These are phyloP conservation scores for Drosophila koepferae DNA, from an alignment of 2,888 invertebrate genomes.

Conservation along the genomic window DNA sequence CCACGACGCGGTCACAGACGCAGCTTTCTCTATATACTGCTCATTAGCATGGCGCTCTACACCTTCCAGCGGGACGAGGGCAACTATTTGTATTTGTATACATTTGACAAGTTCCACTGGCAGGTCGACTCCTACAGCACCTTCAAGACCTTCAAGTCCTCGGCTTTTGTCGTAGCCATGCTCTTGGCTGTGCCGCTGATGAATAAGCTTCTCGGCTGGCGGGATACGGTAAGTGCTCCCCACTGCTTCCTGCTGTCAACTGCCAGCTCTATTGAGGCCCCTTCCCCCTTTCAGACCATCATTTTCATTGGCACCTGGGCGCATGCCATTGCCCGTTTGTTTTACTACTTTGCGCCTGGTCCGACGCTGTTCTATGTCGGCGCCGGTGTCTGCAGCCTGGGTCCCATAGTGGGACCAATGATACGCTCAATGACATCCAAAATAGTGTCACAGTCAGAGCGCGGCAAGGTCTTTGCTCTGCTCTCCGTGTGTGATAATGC, in stretches of 20 bases:
- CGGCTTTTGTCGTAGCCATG: slow-evolving; percentile 90
- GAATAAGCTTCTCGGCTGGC: slow-evolving; percentile 89
- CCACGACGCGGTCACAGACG: slow-evolving; percentile 87
- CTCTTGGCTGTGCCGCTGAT: slow-evolving; percentile 90
- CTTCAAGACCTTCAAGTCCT: slow-evolving; percentile 90
- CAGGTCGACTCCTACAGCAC: slow-evolving; percentile 89
- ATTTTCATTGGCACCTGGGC: slow-evolving; percentile 90
- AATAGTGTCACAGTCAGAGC: slow-evolving; percentile 89
- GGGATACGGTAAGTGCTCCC: slow-evolving; percentile 87
- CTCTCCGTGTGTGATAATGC: slow-evolving; percentile 93
- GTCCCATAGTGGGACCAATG: slow-evolving; percentile 92
- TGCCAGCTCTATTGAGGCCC: background rate
- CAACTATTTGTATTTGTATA: slow-evolving; percentile 91
- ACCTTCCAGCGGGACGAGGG: slow-evolving; percentile 94
- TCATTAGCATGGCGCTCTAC: slow-evolving; percentile 91
- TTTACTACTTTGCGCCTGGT: slow-evolving; percentile 88
- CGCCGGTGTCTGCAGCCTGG: slow-evolving; percentile 90
- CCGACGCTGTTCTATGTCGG: slow-evolving; percentile 89
- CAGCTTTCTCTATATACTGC: slow-evolving; percentile 89
- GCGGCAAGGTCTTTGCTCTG: slow-evolving; percentile 92
- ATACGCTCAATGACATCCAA: slow-evolving; percentile 94
- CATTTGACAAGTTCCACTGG: slow-evolving; percentile 91
- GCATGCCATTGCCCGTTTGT: slow-evolving; percentile 89
- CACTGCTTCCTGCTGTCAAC: background rate
- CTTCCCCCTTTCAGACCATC: slow-evolving; percentile 86